Percentiles rank a stretch among this genome's conserved stretches.
These are phyloP conservation scores for Ptyas mucosa DNA, from an alignment of 2,113 vertebrate species.

Conservation along the genomic window DNA sequence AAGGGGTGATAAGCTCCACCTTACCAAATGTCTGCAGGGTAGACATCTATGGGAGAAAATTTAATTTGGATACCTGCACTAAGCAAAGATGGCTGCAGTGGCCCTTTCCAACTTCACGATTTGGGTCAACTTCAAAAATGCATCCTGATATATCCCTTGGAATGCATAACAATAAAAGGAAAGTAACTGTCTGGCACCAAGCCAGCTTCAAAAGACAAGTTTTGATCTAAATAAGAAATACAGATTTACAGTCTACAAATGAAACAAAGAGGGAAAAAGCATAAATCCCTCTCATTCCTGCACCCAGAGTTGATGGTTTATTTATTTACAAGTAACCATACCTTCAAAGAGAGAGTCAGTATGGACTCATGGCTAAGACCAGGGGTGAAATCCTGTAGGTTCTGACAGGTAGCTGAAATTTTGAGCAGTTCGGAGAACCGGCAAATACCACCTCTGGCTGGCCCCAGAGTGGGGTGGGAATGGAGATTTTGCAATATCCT, in stretches of 20 bases:
- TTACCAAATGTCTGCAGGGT: neutral
- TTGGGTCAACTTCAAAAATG: neutral
- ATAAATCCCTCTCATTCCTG: neutral
- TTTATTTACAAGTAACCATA: no score
- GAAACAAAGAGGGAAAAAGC: neutral
- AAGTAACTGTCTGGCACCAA: neutral
- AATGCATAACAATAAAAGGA: neutral
- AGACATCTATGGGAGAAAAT: neutral
- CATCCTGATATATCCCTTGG: neutral
- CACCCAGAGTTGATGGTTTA: neutral
- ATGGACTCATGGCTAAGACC: neutral
- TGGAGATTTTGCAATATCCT: no score
- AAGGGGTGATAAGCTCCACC: neutral
- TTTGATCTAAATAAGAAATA: neutral
- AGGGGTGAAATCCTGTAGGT: no score
- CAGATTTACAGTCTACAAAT: neutral
- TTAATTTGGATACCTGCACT: neutral
- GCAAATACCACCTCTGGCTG: no score
- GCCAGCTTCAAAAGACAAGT: neutral
- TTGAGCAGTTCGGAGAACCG: no score
- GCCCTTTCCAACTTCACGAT: neutral
- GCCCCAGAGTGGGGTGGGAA: no score
- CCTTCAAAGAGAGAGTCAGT: neutral
- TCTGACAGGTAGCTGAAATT: no score
- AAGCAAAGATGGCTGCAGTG: neutral